A percentile compares a stretch with the other conserved stretches of the same genome.
These are phyloP conservation scores for Trachemys scripta DNA, from an alignment of 2,113 vertebrate genomes.

Conservation along the genomic window DNA sequence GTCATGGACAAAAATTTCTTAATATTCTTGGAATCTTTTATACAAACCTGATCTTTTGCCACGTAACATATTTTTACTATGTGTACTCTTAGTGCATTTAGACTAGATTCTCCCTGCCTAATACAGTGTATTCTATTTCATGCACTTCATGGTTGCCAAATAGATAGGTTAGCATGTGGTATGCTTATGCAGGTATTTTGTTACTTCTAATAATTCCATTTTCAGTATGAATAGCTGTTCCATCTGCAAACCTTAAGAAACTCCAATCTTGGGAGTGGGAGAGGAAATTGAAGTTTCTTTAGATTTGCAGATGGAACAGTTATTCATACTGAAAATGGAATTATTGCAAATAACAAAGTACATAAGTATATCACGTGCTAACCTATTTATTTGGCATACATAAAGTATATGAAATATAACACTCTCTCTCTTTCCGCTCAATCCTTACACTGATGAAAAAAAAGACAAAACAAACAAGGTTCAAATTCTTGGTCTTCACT, in stretches of 20 bases:
- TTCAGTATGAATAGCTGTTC: neutral
- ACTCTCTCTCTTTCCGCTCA: accelerated
- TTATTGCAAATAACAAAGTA: neutral
- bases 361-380: neutral
- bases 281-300: neutral
- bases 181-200: neutral
- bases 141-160: neutral
- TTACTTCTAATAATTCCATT: neutral
- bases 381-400: neutral
- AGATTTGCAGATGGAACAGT: neutral
- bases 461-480: neutral
- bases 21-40: neutral
- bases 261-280: accelerated
- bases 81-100: neutral
- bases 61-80: neutral
- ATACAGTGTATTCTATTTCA: neutral
- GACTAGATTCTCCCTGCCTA: neutral
- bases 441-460: neutral
- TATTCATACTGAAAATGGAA: neutral
- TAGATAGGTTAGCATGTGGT: neutral
- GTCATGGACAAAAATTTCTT: neutral
- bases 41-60: neutral
- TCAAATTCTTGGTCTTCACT: neutral
- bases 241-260: neutral
- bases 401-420: neutral